Base-by-base conservation (phyloP, 1,140 invertebrate genomes). In the Magallana gigas region DNA sequence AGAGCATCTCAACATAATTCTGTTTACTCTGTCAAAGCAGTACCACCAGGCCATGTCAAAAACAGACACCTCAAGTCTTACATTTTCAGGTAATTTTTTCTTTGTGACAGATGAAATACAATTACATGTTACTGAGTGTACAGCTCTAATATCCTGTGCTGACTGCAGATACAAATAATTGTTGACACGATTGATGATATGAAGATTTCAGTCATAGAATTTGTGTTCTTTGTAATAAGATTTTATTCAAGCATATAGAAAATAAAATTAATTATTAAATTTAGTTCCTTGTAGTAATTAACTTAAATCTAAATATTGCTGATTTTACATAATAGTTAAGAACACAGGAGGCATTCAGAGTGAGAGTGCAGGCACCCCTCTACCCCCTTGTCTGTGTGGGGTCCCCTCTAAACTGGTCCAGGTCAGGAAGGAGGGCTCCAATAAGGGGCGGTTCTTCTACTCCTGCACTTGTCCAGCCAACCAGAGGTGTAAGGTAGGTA, bases 1-100 rank as follows among this genome's bases (percentile, higher is more conserved):
- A 93, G 92, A 93, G 81, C 91, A 92, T 81, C 16, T 93, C n/a
- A 93, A 93, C 88, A 91, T 93, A 9, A 90, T 91, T 36, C 87
- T 93, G 88, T 92, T 93, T 89, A 90, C 88, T 11, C 82, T 92
- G 60, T 80, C 92, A 14, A 91, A 90, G 83, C 85, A 84, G 59
- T 93, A 90, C 83, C 92, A 93, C 62, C 87, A 89, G 80, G 90
- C 91, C 23, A 83, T 92, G 80, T 87, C 85, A 23, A 91, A 88
- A 85, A 89, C 91, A 71, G 92, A 93, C 68, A 88, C 36, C 71
- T 57, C 81, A 83, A 57, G 4, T 57, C 16, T 58, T 5, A 83
- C 81, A 57, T 83, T 83, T 83, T 14, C 81, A 83, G 56, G 81
- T 83, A 58, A 12, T 11, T 29, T 18, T 8, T 81, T 48, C 5